Base-by-base conservation (phyloP, 2,797 vertebrate genomes). In the Buphagus erythrorhynchus region DNA sequence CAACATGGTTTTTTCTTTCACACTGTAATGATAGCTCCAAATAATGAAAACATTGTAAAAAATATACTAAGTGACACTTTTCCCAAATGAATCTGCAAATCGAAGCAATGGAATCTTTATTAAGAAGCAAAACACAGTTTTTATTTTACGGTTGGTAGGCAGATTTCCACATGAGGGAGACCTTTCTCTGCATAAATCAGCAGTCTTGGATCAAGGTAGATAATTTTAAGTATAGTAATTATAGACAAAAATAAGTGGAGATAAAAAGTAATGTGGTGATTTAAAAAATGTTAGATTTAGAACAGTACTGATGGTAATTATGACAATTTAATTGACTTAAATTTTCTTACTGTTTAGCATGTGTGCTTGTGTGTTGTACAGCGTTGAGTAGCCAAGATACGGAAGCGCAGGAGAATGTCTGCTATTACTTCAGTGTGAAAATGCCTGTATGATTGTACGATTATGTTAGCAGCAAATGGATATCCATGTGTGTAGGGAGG, bases 131-230 rank as follows among this genome's bases (percentile, higher is more conserved):
- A 59, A 72, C 33, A 11, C 14, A 25, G 58, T 58, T 77, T 93
- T 66, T 9, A 38, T 88, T 88, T 92, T 93, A 65, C 14, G 69
- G 33, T 59, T 96, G 13, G 31, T 78, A 88, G 38, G 48, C 61
- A 91, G 38, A 74, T 90, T 96, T 96, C 83, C 90, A 94, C 92
- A 95, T 80, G 89, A 97, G 96, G 93, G 87, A 86, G 38, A 79
- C 49, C 74, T 97, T 97, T 93, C 91, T 83, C 74, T 95, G 57
- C 28, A 22, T 76, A 65, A 72, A 76, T 25, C 35, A 65, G 38
- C 46, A 75, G 61, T 31, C 90, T 95, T 65, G 77, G 8, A 29
- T 92, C 59, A 88, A 29, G 31, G 21, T 74, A 75, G 29, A 43
- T 57, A 79, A 77, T 22, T 73, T 25, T 74, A 52, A 79, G 83